Evolutionary conservation across 2,797 vertebrate genomes (phyloP), one percentile per base, ranked within the genome.

Genomic region (Danionella dracula): DNA sequence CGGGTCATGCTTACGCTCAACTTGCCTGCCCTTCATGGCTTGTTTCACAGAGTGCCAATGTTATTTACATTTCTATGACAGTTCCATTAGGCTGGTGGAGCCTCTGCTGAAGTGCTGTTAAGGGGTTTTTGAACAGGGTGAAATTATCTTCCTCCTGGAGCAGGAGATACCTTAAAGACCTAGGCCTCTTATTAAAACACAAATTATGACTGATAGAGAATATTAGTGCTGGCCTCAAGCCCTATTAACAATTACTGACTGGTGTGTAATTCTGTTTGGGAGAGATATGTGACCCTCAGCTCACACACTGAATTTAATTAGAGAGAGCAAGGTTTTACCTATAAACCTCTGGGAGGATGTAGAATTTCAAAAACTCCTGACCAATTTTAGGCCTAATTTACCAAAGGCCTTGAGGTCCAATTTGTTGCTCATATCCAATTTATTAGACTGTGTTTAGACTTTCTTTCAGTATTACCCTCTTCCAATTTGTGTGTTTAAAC

Each of bases 131-230:
- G 53, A 64, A 70, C 42, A 67, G 66, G 69, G 49, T 74, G 66
- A 78, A 76, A 74, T 70, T 64, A 63, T 53, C 53, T 71, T 46
- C 51, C 41, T 41, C 41, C 27, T 15, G 34, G 40, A 57, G 62
- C 42, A 50, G 38, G 32, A 65, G 35, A 35, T 62, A 55, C 61
- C 57, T 72, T 38, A 77, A 76, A 70, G 34, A 73, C 54, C 67
- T 37, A 31, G 4, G 42, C 59, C 64, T 61, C 66, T 41, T 59
- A 55, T 71, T 68, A 42, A 69, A 60, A 50, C 58, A 32, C 35
- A 74, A 74, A 68, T 70, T 68, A 67, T 61, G 66, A 70, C 44
- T 51, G 69, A 67, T 72, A 72, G 57, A 44, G 62, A 70, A 64
- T 62, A 74, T 74, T 70, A 76, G 57, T 70, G 66, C 23, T 44